Base-by-base conservation (phyloP, 2,113 vertebrate genomes). In the Todiramphus chloris region DNA sequence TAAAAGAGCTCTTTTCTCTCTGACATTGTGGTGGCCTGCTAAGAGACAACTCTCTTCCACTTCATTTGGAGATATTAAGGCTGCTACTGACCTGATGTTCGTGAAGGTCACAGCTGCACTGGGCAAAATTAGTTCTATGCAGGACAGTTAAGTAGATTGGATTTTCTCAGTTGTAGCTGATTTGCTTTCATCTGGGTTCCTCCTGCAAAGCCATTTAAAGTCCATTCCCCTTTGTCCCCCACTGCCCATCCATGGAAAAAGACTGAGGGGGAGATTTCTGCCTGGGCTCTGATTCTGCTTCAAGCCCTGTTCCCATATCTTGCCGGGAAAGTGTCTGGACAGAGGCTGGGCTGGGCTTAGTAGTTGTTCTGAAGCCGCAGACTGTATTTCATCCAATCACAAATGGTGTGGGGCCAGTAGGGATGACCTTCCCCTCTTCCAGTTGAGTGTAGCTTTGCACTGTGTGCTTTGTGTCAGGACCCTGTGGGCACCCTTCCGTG, bases 131-230 rank as follows among this genome's bases (percentile, higher is more conserved):
- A 95, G 83, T 95, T 96, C 77, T 91, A 46, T 84, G 89, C 59
- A 79, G 86, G 77, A 84, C 95, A 89, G 92, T 95, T 94, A 96
- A 95, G 91, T 90, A 93, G 91, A 95, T 92, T 89, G 74, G 93
- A 94, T 96, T 94, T 94, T 96, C 94, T 95, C 83, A 87, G 77
- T 93, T 94, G 93, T 84, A 91, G 91, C 58, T 93, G 92, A 96
- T 95, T 94, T 93, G 59, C 91, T 94, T 97, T 97, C 80, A 94
- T 84, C 78, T 84, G 87, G 46, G 55, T 75, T 87, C 83, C 43
- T 83, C 74, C 85, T 89, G 87, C 80, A 89, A 89, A 92, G 58
- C 66, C 66, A 69, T 93, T 92, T 91, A 59, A 96, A 94, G 83
- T 79, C 77, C 62, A 84, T 93, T 96, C 68, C 56, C 76, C 51